Evolutionary conservation across 2,888 invertebrate species (phyloP).

Genomic region (Patella caerulea): DNA sequence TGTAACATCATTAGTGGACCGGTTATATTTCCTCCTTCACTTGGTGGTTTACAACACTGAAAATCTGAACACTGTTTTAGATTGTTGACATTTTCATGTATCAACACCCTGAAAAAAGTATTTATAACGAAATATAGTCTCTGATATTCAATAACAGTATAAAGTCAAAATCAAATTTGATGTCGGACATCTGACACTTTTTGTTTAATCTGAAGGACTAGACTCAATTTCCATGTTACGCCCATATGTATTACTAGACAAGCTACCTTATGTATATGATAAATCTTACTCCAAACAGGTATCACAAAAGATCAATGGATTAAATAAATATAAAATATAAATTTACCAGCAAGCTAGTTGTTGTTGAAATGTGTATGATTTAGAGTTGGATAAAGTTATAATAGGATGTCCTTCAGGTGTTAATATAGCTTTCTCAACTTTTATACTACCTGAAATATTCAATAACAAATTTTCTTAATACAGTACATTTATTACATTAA

Average conservation of each 20-base stretch:
- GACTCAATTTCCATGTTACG: too few species aligned
- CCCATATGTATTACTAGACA: too few species aligned
- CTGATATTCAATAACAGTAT: too few species aligned
- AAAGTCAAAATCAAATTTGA: too few species aligned
- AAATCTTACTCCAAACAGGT: background rate
- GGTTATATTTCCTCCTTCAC: background rate
- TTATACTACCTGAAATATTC: conserved; percentile 45
- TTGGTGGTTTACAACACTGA: conserved; percentile 48
- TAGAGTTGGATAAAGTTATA: conserved; percentile 86
- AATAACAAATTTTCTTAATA: background rate
- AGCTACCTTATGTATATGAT: background rate
- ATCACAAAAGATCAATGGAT: background rate
- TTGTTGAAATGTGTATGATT: conserved; percentile 86
- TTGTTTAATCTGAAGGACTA: too few species aligned
- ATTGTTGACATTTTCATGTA: conserved; percentile 68
- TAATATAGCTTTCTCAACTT: conserved; percentile 73
- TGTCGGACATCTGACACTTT: too few species aligned
- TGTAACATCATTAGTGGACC: background rate
- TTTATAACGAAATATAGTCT: too few species aligned
- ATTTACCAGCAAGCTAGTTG: conserved; percentile 78
- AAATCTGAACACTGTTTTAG: conserved; percentile 67
- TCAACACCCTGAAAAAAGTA: conserved; percentile 49
- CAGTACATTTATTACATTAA: too few species aligned
- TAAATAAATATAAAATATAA: conserved; percentile 9
- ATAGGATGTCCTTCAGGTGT: conserved; percentile 85